These are phyloP conservation scores for Oophaga pumilio DNA, from an alignment of 2,113 vertebrate species.

Conservation along the genomic window DNA sequence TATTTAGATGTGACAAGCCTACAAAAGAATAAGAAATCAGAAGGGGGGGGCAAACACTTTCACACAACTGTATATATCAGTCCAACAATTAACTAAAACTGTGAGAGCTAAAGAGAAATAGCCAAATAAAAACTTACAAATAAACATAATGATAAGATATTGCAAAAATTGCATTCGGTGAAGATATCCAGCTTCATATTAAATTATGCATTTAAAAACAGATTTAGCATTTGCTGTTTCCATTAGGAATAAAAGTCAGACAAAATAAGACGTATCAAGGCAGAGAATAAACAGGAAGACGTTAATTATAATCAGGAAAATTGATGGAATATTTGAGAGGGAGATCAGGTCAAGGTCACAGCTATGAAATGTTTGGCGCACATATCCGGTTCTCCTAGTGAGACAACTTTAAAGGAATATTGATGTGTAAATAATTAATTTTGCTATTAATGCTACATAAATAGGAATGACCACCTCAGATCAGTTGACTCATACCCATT, in stretches of 20 bases:
- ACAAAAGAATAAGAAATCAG: no score
- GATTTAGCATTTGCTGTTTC: neutral
- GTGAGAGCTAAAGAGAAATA: neutral
- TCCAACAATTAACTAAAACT: neutral
- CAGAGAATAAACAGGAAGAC: conserved; percentile 18
- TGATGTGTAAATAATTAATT: conserved; percentile 55
- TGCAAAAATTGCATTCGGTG: neutral
- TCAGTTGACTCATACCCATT: conserved; percentile 30
- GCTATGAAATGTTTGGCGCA: conserved; percentile 21
- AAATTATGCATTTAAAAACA: neutral
- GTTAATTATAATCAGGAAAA: conserved; percentile 32
- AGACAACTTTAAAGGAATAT: conserved; percentile 39
- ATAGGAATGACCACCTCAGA: conserved; percentile 42
- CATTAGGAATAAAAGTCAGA: conserved; percentile 13
- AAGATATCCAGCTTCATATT: neutral
- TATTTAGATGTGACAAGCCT: no score
- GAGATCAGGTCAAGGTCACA: conserved; percentile 32
- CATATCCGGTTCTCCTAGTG: conserved; percentile 13
- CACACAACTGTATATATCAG: no score
- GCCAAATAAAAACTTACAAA: neutral
- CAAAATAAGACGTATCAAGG: conserved; percentile 3
- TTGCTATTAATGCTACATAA: conserved; percentile 46
- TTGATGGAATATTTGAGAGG: conserved; percentile 12
- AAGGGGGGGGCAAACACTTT: no score
- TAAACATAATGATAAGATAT: neutral